A percentile compares a stretch with the other conserved stretches of the same genome.
Conservation (phyloP, 1,140 invertebrate species). For the Eumeta japonica region DNA sequence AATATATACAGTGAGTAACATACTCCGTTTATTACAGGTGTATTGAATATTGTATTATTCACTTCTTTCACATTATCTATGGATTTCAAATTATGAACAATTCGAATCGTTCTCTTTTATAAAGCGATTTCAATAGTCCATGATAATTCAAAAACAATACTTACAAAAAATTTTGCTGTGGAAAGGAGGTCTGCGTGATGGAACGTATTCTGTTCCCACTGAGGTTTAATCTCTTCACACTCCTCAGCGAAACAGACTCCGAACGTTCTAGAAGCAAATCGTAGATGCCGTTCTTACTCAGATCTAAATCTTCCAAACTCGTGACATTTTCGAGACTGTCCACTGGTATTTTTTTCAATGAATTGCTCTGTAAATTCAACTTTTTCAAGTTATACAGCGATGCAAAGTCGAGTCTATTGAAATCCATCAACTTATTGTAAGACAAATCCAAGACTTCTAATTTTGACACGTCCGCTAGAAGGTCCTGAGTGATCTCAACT, state of each 20-base stretch:
- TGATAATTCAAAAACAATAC: conserved; percentile 12
- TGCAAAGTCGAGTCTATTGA: conserved; percentile 41
- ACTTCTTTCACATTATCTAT: not conserved
- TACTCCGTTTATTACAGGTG: not conserved
- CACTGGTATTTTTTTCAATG: conserved; percentile 34
- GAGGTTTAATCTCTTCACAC: conserved; percentile 35
- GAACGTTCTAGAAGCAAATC: conserved; percentile 27
- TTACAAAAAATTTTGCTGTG: conserved; percentile 39
- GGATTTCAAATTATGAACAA: not conserved
- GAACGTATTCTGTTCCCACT: conserved; percentile 41
- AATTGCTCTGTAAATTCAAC: conserved; percentile 41
- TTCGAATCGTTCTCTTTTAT: not conserved
- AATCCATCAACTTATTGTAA: conserved; percentile 48
- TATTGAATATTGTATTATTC: not conserved
- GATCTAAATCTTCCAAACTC: conserved; percentile 37
- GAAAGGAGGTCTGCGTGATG: conserved; percentile 40
- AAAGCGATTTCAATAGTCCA: not conserved
- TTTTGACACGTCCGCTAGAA: conserved; percentile 36
- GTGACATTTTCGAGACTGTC: conserved; percentile 31
- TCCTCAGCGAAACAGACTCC: conserved; percentile 22
- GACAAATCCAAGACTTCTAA: conserved; percentile 57
- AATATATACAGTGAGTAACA: conserved; percentile 4
- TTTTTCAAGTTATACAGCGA: conserved; percentile 30
- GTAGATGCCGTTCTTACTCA: conserved; percentile 44
- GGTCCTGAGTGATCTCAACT: conserved; percentile 34